Evolutionary conservation across 2,113 vertebrate species (phyloP), one percentile per base, ranked within the genome.

Genomic region (Scomber scombrus): DNA sequence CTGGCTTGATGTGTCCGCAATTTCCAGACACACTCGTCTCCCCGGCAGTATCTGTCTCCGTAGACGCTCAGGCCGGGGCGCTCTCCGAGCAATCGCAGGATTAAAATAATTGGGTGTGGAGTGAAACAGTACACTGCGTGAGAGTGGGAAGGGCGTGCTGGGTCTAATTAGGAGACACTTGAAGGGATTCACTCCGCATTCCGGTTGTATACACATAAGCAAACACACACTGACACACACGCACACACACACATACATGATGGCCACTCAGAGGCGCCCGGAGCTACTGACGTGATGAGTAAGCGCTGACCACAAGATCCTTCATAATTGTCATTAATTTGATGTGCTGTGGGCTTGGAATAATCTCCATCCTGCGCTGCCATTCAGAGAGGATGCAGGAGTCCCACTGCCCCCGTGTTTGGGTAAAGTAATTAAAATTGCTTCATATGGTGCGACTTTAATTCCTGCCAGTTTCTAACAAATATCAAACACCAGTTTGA

Each of bases 121-220:
- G 77, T 92, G 93, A 93, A 95, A 94, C 91, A 92, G 94, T 88
- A 94, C 93, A 88, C 83, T 40, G 83, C 93, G 77, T 93, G 95
- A 95, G 31, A 93, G 94, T 91, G 88, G 80, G 80, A 79, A 83
- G 86, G 43, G 89, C 93, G 86, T 95, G 96, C 96, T 96, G 96
- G 4, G 93, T 95, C 95, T 95, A 96, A 97, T 97, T 96, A 96
- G 89, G 91, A 95, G 91, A 86, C 80, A 89, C 93, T 93, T 95
- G 88, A 93, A 91, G 91, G 94, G 90, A 95, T 93, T 78, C 45
- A 61, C 91, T 91, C 88, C 82, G 90, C 93, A 94, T 94, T 94
- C 91, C 65, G 19, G 46, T 50, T 71, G 66, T 26, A 63, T 47
- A 12, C 68, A 67, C 82, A 57, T 23, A 78, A 80, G 74, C 60